Base-by-base conservation (phyloP, 2,888 invertebrate species). In the Synergus japonicus region DNA sequence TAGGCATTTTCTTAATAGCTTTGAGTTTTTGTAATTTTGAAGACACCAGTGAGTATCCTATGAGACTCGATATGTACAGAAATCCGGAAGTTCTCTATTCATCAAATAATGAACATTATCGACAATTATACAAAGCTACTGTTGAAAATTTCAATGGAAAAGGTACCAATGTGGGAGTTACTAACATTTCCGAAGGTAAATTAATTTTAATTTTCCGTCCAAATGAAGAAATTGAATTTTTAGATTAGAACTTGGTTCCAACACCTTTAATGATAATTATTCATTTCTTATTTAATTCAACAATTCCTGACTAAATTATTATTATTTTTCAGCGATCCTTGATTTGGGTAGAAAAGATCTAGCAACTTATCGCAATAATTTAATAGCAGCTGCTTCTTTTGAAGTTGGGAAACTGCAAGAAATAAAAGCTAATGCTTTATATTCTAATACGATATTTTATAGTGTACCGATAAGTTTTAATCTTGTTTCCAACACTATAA, bases 401-500 rank as follows among this genome's bases (percentile, higher is more conserved):
- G 43, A 66, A 18, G 41, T 66, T 18, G 41, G n/a, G 15, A 92
- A 91, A 81, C 87, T 85, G 3, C 79, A 58, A 2, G 12, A 43
- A 15, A n/a, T 43, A 66, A 83, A 81, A 4, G 46, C 44, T 0
- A 94, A 92, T 78, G 92, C 90, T 0, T 85, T 94, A 10, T 95
- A 92, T 89, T 94, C 94, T 0, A 93, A 93, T 1, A 88, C 92
- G 13, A 91, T 93, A 0, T 91, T 92, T 0, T 94, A 94, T 90
- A 92, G 94, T 65, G 92, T 94, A 10, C 94, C 95, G 0, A 92
- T 94, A 2, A 93, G 93, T 0, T 83, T 94, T 29, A 94, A 93
- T 90, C 81, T 94, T 80, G 83, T 94, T 5, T 89, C 93, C 44
- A 94, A 94, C 87, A 60, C 93, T 46, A 78, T 93, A 10, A 82